Conservation (phyloP, 2,888 invertebrate species). For the Germaria angustata region DNA sequence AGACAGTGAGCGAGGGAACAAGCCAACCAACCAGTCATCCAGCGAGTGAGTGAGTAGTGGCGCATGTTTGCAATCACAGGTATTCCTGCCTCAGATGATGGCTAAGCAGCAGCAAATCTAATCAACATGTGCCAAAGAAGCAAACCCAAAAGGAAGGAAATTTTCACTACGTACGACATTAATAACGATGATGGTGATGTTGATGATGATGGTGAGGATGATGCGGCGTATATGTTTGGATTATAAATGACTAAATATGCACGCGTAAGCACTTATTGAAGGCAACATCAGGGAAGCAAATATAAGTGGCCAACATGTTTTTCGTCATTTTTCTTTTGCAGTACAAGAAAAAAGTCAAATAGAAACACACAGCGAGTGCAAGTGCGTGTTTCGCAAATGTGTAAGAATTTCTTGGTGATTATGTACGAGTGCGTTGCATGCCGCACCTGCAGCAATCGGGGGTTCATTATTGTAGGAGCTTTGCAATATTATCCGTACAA, state of each 20-base stretch:
- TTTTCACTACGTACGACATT: conserved; percentile 21
- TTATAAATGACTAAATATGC: conserved; percentile 61
- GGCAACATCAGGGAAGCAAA: conserved; percentile 59
- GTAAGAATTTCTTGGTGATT: not conserved
- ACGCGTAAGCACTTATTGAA: conserved; percentile 63
- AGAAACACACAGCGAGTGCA: conserved; percentile 13
- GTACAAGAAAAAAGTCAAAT: conserved; percentile 7
- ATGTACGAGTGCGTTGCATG: conserved; percentile 30
- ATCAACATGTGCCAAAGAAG: conserved; percentile 31
- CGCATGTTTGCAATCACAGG: conserved; percentile 32
- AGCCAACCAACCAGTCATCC: not conserved
- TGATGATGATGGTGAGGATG: conserved; percentile 1
- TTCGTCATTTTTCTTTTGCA: not conserved
- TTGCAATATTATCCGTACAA: not conserved
- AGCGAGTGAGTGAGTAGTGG: conserved; percentile 19
- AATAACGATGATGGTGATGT: not conserved
- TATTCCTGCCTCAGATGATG: conserved; percentile 32
- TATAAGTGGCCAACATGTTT: conserved; percentile 63
- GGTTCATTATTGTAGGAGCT: conserved; percentile 46
- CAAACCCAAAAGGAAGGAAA: conserved; percentile 27
- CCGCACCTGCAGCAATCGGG: conserved; percentile 37
- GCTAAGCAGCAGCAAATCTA: not conserved
- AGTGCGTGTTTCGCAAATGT: conserved; percentile 40
- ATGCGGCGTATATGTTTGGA: conserved; percentile 30
- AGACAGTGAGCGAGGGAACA: conserved; percentile 12